Evolutionary conservation across 1,140 invertebrate genomes (phyloP).

Genomic region (Rhopalosiphum maidis): DNA sequence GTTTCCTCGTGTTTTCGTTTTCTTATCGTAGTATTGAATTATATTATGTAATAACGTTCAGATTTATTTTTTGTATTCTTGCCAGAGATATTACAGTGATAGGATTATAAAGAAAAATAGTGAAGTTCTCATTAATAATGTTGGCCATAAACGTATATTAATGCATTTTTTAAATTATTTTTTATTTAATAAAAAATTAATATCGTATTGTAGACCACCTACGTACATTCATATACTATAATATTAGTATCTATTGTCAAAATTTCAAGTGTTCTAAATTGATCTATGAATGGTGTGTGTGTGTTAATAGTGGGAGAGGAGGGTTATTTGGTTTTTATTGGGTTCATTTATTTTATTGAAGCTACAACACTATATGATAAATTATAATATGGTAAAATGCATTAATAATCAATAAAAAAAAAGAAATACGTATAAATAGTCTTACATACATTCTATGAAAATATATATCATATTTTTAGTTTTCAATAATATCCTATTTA

Average conservation of each 20-base stretch:
- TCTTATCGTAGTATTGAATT: background rate
- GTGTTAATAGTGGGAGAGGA: background rate
- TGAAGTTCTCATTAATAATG: background rate
- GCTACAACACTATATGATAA: too few species aligned
- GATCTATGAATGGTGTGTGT: background rate
- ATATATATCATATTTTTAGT: too few species aligned
- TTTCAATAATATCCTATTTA: too few species aligned
- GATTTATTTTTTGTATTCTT: background rate
- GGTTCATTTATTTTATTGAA: too few species aligned
- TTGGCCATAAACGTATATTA: background rate
- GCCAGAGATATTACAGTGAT: too few species aligned
- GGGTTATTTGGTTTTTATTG: too few species aligned
- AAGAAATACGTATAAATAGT: too few species aligned
- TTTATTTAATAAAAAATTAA: background rate
- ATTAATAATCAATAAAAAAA: too few species aligned
- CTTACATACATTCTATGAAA: too few species aligned
- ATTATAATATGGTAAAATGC: too few species aligned
- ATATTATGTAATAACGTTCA: background rate
- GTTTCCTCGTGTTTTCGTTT: background rate
- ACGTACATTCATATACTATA: background rate
- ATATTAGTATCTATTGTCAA: background rate
- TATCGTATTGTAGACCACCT: background rate
- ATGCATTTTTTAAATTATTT: background rate
- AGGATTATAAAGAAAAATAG: too few species aligned
- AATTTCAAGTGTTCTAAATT: background rate